phyloP scores from a whole-genome alignment of 2,797 vertebrate genomes.

The Anguilla obscura region DNA sequence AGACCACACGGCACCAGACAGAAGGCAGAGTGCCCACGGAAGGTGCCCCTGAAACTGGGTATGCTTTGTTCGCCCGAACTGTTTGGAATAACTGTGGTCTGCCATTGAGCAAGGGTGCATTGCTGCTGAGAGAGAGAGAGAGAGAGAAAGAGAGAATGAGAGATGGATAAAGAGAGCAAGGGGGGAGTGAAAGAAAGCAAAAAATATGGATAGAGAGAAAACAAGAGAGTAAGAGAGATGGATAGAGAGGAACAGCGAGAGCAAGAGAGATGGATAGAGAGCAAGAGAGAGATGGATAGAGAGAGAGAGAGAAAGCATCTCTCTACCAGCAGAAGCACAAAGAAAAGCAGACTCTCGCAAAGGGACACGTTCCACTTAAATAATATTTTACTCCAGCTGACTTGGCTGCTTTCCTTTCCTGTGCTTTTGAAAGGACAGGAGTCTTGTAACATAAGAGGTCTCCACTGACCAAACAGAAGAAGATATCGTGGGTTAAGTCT shows the following conservation, averaged over 20 bases:
- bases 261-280: neutral
- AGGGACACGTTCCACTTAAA: constrained; percentile 55
- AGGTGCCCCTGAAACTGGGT: constrained; percentile 4
- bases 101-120: constrained; percentile 31
- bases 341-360: constrained; percentile 54
- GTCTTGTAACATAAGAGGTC: constrained; percentile 65
- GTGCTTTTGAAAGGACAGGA: neutral
- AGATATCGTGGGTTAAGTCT: neutral
- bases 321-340: constrained; percentile 64
- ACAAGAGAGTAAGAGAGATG: neutral
- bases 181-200: neutral
- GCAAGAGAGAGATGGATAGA: neutral
- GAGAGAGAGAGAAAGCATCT: constrained; percentile 7
- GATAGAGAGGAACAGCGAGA: neutral
- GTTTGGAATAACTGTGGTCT: constrained; percentile 34
- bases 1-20: constrained; percentile 36
- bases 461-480: constrained; percentile 51
- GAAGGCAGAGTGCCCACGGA: constrained; percentile 31
- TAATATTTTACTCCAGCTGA: constrained; percentile 60
- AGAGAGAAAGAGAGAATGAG: constrained; percentile 28
- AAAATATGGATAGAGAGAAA: neutral
- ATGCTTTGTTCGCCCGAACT: constrained; percentile 27
- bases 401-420: constrained; percentile 59
- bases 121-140: constrained; percentile 29
- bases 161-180: neutral